Evolutionary conservation across 2,888 invertebrate species (phyloP).

Genomic region (Parnassius mnemosyne): DNA sequence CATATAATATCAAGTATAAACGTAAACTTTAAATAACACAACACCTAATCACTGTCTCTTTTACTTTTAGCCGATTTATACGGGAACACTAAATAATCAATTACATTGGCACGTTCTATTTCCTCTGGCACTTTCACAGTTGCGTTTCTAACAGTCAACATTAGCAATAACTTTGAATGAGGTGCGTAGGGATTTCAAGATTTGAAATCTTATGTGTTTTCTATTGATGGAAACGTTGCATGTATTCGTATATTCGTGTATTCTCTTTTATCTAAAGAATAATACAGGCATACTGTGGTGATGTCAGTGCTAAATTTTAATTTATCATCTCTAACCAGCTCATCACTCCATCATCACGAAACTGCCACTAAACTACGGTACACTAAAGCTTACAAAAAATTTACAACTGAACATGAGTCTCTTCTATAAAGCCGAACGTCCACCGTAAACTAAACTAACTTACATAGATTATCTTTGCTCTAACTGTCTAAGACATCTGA

Average conservation of each 20-base stretch:
- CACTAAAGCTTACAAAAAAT: too few species aligned
- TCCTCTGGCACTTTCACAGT: conserved; percentile 33
- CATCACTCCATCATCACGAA: too few species aligned
- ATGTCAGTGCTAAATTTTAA: not conserved
- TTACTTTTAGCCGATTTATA: not conserved
- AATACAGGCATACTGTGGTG: not conserved
- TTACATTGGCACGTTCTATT: conserved; percentile 28
- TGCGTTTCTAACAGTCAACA: conserved; percentile 31
- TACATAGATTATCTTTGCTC: too few species aligned
- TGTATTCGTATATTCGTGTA: too few species aligned
- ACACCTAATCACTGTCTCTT: not conserved
- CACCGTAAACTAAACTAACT: too few species aligned
- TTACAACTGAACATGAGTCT: too few species aligned
- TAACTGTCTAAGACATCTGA: too few species aligned
- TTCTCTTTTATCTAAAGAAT: conserved; percentile 15
- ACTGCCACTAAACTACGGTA: too few species aligned
- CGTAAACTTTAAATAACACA: too few species aligned
- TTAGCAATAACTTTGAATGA: conserved; percentile 32
- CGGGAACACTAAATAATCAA: conserved; percentile 26
- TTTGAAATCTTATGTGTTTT: conserved; percentile 31
- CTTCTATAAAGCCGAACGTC: too few species aligned
- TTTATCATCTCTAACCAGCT: not conserved
- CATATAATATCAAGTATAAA: too few species aligned
- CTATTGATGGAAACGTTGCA: conserved; percentile 19
- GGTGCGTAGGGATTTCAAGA: conserved; percentile 36